Percentiles rank a stretch among this genome's conserved stretches.
Evolutionary conservation across 2,113 vertebrate genomes (phyloP).

Genomic region (Macaca nemestrina): DNA sequence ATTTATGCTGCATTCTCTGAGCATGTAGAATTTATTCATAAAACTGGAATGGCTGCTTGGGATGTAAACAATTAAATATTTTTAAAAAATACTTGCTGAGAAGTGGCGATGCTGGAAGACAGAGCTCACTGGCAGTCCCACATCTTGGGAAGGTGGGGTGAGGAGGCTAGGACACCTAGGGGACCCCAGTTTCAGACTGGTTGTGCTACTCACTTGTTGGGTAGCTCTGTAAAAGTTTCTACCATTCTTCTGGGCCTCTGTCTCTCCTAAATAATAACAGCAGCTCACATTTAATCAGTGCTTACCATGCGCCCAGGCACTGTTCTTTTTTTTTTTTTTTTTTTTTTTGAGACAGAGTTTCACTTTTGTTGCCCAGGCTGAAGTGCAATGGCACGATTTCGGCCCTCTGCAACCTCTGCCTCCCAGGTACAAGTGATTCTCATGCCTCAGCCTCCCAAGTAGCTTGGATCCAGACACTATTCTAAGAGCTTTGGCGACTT

Average conservation of each 20-base stretch:
- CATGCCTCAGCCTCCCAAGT: too few species aligned
- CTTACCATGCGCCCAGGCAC: fast-evolving
- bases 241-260: neutral
- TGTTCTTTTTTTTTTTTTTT: too few species aligned
- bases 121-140: fast-evolving
- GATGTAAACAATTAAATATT: constrained; percentile 32
- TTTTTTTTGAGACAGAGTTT: too few species aligned
- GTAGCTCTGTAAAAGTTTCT: too few species aligned
- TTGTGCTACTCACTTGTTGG: neutral
- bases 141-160: fast-evolving
- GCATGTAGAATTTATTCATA: constrained; percentile 68
- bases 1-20: constrained; percentile 50
- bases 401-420: too few species aligned
- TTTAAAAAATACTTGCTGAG: neutral
- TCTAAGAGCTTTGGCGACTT: neutral
- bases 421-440: too few species aligned
- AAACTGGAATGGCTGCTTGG: constrained; percentile 25
- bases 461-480: too few species aligned
- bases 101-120: neutral
- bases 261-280: neutral
- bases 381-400: too few species aligned
- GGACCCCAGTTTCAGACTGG: too few species aligned
- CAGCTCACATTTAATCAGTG: neutral
- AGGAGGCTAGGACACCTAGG: too few species aligned
- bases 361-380: too few species aligned